Evolutionary conservation across 1,140 invertebrate species (phyloP).

Genomic region (Drosophila hydei): DNA sequence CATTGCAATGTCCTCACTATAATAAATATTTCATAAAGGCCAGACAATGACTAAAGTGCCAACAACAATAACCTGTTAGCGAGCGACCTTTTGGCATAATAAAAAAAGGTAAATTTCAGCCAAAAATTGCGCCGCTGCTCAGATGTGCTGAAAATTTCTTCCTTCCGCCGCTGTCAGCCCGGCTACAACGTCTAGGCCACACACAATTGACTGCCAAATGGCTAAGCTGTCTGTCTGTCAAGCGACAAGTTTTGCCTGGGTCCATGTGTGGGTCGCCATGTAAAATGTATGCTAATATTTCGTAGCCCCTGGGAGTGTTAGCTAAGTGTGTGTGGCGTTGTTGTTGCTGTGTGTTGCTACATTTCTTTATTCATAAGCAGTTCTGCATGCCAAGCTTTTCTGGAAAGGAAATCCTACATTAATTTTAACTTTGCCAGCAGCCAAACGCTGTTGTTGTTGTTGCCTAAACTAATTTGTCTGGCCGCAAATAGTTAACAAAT

Average conservation of each 20-base stretch:
- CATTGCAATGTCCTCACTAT: conserved; percentile 24
- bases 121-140: conserved; percentile 58
- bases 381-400: conserved; percentile 25
- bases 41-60: conserved; percentile 44
- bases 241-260: conserved; percentile 43
- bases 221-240: conserved; percentile 61
- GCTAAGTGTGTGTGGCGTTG: conserved; percentile 11
- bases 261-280: conserved; percentile 22
- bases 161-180: conserved; percentile 67
- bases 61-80: conserved; percentile 30
- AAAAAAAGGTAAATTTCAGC: conserved; percentile 47
- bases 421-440: conserved; percentile 53
- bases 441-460: conserved; percentile 18
- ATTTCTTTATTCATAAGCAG: conserved; percentile 69
- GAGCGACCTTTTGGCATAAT: conserved; percentile 34
- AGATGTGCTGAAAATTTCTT: conserved; percentile 77
- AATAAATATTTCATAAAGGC: conserved; percentile 68
- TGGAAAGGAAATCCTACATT: conserved; percentile 63
- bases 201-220: conserved; percentile 78
- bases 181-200: conserved; percentile 47
- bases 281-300: conserved; percentile 50
- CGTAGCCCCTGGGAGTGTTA: conserved; percentile 14
- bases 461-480: conserved; percentile 29
- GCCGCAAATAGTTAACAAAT: conserved; percentile 22
- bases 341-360: conserved; percentile 9